Conservation (phyloP, 2,888 invertebrate genomes). For the Leptinotarsa peninsularis region DNA sequence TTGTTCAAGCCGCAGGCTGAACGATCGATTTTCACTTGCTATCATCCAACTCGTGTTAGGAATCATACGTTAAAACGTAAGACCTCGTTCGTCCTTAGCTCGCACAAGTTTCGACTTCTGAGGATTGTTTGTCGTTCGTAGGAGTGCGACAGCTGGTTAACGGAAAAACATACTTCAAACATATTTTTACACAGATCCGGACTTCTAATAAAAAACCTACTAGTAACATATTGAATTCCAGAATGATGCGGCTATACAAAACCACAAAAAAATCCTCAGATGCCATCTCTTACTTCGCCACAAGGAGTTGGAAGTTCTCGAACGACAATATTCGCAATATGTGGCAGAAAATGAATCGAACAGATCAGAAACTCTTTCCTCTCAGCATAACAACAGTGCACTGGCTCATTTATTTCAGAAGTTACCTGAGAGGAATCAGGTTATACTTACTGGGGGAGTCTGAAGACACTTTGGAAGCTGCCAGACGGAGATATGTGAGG, state of each 20-base stretch:
- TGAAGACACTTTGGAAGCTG: conserved; percentile 70
- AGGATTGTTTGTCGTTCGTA: too few species aligned
- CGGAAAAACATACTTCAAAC: too few species aligned
- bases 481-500: conserved; percentile 45
- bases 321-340: conserved; percentile 73
- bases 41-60: too few species aligned
- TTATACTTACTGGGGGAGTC: conserved; percentile 83
- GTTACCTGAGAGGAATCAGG: conserved; percentile 80
- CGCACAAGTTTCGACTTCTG: too few species aligned
- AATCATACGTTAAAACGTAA: too few species aligned
- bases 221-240: conserved; percentile 41
- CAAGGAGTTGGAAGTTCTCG: conserved; percentile 78
- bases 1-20: too few species aligned
- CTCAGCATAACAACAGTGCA: conserved; percentile 79
- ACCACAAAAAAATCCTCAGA: conserved; percentile 84
- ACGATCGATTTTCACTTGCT: too few species aligned
- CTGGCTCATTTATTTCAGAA: conserved; percentile 79
- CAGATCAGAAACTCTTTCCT: conserved; percentile 73
- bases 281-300: conserved; percentile 80
- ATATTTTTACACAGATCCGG: too few species aligned
- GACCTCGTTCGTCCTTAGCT: too few species aligned
- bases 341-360: conserved; percentile 69
- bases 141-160: too few species aligned
- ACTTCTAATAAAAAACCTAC: too few species aligned
- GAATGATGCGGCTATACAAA: conserved; percentile 83